Conservation (phyloP, 2,797 vertebrate species). For the Alfaro cultratus region DNA sequence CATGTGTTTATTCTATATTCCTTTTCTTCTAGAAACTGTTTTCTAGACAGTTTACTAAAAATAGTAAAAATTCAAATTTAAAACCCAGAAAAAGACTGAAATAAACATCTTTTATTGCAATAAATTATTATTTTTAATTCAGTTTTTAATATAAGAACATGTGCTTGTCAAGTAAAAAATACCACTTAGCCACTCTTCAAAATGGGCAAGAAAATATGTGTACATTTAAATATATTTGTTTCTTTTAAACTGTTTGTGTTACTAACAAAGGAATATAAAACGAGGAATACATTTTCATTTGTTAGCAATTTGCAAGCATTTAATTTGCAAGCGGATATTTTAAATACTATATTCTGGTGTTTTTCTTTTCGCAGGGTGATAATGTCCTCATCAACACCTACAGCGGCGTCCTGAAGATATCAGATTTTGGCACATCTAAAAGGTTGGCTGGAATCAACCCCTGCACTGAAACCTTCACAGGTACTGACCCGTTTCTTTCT, state of each 20-base stretch:
- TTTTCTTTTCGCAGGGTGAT: constrained; percentile 85
- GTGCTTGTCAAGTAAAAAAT: background rate
- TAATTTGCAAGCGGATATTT: background rate
- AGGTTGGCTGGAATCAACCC: constrained; percentile 97
- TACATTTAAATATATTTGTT: background rate
- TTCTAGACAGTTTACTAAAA: background rate
- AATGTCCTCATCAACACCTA: constrained; percentile 99
- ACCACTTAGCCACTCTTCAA: background rate
- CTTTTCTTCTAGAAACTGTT: background rate
- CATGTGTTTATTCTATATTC: background rate
- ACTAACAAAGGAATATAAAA: background rate
- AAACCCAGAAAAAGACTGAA: background rate
- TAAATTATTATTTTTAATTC: background rate
- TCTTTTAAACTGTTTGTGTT: background rate
- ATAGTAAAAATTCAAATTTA: background rate
- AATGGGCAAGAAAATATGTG: background rate
- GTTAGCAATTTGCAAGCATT: background rate
- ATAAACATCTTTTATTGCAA: background rate
- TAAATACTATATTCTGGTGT: constrained; percentile 36
- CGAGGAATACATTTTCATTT: background rate
- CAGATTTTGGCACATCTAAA: constrained; percentile 98
- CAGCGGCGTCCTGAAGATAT: constrained; percentile 98
- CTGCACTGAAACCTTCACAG: constrained; percentile 98
- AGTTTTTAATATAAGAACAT: background rate
- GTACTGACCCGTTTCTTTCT: constrained; percentile 69